Conservation (phyloP, 2,113 vertebrate genomes). For the Patagioenas fasciata region DNA sequence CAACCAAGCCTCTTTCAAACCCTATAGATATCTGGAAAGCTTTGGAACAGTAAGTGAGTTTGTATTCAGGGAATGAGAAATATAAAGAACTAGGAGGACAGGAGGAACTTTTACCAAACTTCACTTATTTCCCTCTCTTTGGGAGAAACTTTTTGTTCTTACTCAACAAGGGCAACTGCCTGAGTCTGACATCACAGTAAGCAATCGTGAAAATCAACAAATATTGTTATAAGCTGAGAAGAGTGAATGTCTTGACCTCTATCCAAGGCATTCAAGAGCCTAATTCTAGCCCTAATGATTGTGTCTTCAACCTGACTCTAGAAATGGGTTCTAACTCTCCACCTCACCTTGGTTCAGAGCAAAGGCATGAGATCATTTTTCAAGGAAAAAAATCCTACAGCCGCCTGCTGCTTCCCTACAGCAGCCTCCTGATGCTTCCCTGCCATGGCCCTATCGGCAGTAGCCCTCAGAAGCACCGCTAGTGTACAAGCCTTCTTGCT, state of each 20-base stretch:
- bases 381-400: not conserved
- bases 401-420: not conserved
- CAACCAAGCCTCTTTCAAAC: not conserved
- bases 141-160: not conserved
- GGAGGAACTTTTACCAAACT: not conserved
- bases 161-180: not conserved
- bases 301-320: not conserved
- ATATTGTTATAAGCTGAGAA: not conserved
- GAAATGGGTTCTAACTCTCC: not conserved
- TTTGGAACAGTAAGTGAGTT: not conserved
- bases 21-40: not conserved
- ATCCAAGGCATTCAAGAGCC: not conserved
- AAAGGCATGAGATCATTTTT: not conserved
- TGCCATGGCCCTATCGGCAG: rapidly evolving
- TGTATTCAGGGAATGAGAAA: not conserved
- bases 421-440: not conserved
- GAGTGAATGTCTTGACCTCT: not conserved
- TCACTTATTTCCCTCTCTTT: not conserved
- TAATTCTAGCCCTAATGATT: not conserved
- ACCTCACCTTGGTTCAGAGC: not conserved
- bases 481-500: rapidly evolving
- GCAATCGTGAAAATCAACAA: not conserved
- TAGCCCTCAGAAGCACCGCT: rapidly evolving
- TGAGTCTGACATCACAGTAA: not conserved
- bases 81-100: not conserved